Evolutionary conservation across 2,888 invertebrate species (phyloP).

Genomic region (Rhogogaster chlorosoma): DNA sequence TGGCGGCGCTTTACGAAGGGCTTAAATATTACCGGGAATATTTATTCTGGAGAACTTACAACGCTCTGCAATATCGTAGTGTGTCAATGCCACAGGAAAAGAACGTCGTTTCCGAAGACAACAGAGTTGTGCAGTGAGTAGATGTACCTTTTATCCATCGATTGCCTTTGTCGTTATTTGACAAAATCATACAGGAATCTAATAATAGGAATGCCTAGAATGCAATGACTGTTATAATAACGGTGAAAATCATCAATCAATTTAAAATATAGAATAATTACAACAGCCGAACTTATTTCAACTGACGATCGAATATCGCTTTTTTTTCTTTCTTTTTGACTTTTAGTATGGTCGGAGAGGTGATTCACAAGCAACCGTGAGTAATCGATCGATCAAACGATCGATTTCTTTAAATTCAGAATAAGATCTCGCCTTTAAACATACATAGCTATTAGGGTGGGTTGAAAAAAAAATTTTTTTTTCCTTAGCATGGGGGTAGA

Average conservation of each 20-base stretch:
- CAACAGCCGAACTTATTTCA: not conserved
- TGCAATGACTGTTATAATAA: not conserved
- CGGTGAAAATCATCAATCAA: not conserved
- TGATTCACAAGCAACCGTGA: conserved; percentile 87
- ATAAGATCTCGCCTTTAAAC: not conserved
- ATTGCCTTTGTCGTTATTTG: conserved; percentile 29
- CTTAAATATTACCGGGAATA: conserved; percentile 90
- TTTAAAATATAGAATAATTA: not conserved
- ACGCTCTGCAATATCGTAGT: conserved; percentile 90
- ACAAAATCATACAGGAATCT: not conserved
- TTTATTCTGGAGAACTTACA: conserved; percentile 93
- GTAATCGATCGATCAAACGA: conserved; percentile 72
- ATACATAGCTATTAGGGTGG: too few species aligned
- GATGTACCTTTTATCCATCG: conserved; percentile 5
- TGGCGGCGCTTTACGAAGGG: conserved; percentile 97
- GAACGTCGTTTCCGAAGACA: conserved; percentile 83
- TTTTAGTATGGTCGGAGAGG: conserved; percentile 85
- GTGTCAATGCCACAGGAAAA: conserved; percentile 89
- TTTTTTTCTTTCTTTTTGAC: conserved; percentile 44
- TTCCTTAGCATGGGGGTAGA: too few species aligned
- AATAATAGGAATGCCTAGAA: conserved; percentile 52
- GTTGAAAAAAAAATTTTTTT: too few species aligned
- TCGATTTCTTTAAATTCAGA: not conserved
- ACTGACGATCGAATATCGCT: not conserved
- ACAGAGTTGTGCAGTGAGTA: conserved; percentile 90